A percentile compares a stretch with the other conserved stretches of the same genome.
These are phyloP conservation scores for Eriosoma lanigerum DNA, from an alignment of 1,140 invertebrate species.

Conservation along the genomic window DNA sequence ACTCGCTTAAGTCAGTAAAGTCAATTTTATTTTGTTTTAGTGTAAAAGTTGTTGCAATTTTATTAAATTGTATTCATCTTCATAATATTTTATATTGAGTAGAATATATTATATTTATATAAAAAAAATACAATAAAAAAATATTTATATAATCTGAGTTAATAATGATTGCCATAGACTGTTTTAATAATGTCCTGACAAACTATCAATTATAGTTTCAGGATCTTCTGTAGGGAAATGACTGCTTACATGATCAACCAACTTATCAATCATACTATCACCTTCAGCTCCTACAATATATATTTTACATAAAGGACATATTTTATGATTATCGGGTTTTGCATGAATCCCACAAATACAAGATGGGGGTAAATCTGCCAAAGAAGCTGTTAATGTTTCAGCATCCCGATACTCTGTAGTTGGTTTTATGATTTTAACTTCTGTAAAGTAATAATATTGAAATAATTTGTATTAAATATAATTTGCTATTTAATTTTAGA, in stretches of 20 bases:
- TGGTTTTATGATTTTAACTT: constrained; percentile 37
- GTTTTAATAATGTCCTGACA: constrained; percentile 43
- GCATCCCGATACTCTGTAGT: constrained; percentile 35
- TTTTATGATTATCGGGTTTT: constrained; percentile 31
- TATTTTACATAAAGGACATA: constrained; percentile 49
- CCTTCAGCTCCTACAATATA: constrained; percentile 28
- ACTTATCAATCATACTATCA: constrained; percentile 40
- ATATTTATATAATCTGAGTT: background rate
- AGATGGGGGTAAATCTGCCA: background rate
- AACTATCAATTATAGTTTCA: constrained; percentile 48
- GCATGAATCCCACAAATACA: constrained; percentile 28
- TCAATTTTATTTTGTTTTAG: constrained; percentile 32
- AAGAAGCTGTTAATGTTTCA: constrained; percentile 37
- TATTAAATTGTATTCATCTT: background rate
- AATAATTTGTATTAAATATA: background rate
- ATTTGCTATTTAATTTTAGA: background rate
- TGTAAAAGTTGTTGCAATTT: constrained; percentile 1
- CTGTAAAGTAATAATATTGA: background rate
- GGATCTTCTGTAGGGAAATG: constrained; percentile 49
- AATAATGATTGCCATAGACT: background rate
- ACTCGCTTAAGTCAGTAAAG: constrained; percentile 61
- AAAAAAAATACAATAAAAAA: constrained; percentile 12
- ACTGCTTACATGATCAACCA: constrained; percentile 51
- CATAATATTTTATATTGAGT: background rate
- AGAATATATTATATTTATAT: constrained; percentile 22